A percentile compares a stretch with the other conserved stretches of the same genome.
Evolutionary conservation across 2,113 vertebrate genomes (phyloP).

Genomic region (Pipra filicauda): DNA sequence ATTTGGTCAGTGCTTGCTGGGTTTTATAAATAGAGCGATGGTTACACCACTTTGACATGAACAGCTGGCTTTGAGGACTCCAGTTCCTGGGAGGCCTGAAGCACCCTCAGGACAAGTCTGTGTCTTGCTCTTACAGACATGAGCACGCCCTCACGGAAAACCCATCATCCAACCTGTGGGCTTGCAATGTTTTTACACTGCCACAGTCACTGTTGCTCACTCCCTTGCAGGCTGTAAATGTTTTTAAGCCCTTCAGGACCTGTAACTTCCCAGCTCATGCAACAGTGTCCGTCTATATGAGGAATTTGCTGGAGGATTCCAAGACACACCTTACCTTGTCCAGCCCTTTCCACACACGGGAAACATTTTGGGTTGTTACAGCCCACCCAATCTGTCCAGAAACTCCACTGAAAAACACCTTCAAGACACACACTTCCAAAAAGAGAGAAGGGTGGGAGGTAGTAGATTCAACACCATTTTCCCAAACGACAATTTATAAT

Average conservation of each 20-base stretch:
- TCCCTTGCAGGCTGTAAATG: neutral
- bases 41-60: neutral
- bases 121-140: neutral
- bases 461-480: neutral
- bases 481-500: neutral
- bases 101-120: neutral
- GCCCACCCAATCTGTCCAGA: neutral
- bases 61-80: neutral
- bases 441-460: neutral
- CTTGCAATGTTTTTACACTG: neutral
- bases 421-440: neutral
- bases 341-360: neutral
- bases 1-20: neutral
- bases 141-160: neutral
- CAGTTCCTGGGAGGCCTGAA: neutral
- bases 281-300: neutral
- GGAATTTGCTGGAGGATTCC: neutral
- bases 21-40: neutral
- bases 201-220: neutral
- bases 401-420: neutral
- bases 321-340: neutral
- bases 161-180: neutral
- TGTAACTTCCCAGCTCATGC: neutral
- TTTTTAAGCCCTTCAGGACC: neutral
- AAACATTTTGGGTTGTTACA: neutral